Evolutionary conservation across 2,888 invertebrate species (phyloP), one percentile per base, ranked within the genome.

Genomic region (Scaptomyza tumidula): DNA sequence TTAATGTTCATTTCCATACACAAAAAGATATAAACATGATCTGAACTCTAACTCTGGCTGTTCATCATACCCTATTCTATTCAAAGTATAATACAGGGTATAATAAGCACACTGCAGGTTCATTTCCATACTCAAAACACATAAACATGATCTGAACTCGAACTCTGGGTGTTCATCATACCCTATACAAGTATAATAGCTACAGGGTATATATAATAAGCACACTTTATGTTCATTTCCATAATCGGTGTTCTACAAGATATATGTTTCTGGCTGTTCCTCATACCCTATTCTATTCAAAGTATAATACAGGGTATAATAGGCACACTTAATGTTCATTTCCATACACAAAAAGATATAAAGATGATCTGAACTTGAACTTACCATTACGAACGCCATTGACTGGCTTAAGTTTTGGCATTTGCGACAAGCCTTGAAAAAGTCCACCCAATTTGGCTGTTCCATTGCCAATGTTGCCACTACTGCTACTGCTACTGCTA

Each of bases 341-440:
- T 75, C 60, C 58, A 76, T 9, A 29, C 29, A 29, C 6, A 29
- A 35, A 13, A 13, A 35, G 1, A 6, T 7, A 29, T 35, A 13
- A 35, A 35, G 5, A 29, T 29, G 29, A 33, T 6, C 10, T 39
- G 13, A 39, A 39, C 39, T 37, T 2, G 1, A 48, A 84, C 82
- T 72, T 74, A 90, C 91, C 86, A 75, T 3, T 3, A 10, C 91
- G 89, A 70, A 89, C 87, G 62, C 91, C 91, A 71, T 91, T 91
- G 39, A 92, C 92, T 66, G 92, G 92, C 78, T 92, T 92, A 70
- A 92, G 80, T 86, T 91, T 92, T 71, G 92, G 92, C 92, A 92
- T 92, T 65, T 91, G 84, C 5, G 90, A 79, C 72, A 92, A 75
- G 50, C 92, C 92, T 79, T 91, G 92, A 74, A 92, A 92, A 37